phyloP scores from a whole-genome alignment of 2,113 vertebrate genomes.

The Cebidichthys violaceus region DNA sequence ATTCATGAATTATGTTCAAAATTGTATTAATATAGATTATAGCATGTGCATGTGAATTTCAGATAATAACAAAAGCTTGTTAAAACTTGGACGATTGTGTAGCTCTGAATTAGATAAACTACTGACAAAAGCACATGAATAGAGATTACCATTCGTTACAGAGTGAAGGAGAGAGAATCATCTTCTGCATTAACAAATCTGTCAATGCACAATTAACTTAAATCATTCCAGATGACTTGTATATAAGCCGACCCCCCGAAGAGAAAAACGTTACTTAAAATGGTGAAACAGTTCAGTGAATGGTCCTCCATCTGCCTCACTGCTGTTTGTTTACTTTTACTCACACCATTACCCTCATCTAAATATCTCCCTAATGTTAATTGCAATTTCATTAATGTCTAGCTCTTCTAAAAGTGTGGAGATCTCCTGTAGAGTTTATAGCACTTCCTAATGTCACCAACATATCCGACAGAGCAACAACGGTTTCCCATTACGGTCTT shows the following conservation, averaged over 20 bases:
- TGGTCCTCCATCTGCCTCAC: constrained; percentile 12
- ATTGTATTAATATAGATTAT: background rate
- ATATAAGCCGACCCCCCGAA: background rate
- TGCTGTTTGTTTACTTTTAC: constrained; percentile 47
- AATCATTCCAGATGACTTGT: constrained; percentile 10
- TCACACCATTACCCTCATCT: constrained; percentile 47
- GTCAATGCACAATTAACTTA: constrained; percentile 16
- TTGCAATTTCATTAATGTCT: constrained; percentile 35
- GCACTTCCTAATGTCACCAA: background rate
- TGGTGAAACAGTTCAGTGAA: constrained; percentile 11
- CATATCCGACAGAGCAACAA: background rate
- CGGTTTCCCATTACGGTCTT: background rate
- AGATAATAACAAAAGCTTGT: background rate
- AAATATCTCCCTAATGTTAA: constrained; percentile 38
- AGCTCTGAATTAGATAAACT: constrained; percentile 3
- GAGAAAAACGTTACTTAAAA: background rate
- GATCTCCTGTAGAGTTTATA: constrained; percentile 5
- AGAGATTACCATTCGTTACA: background rate
- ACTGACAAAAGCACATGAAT: background rate
- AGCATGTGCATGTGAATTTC: background rate
- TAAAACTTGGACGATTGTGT: background rate
- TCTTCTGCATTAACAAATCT: constrained; percentile 14
- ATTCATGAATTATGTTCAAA: background rate
- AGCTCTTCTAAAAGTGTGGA: constrained; percentile 8
- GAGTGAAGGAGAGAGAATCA: background rate